These are phyloP conservation scores for Oscheius sp. DNA, from an alignment of 2,888 invertebrate genomes.

Conservation along the genomic window DNA sequence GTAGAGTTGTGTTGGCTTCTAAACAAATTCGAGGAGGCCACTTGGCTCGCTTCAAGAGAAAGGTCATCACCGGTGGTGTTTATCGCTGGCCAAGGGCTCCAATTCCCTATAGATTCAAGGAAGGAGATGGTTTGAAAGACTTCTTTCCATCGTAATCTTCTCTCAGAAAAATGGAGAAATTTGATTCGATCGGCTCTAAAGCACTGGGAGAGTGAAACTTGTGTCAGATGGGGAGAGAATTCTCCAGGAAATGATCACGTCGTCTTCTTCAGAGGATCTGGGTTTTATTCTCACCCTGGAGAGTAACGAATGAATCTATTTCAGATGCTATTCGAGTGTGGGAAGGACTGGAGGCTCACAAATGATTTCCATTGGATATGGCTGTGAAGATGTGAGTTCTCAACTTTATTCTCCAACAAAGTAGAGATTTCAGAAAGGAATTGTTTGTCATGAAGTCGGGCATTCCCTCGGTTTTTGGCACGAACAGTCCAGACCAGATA, in stretches of 20 bases:
- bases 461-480: conserved; percentile 68
- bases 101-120: conserved; percentile 64
- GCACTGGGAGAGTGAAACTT: conserved; percentile 67
- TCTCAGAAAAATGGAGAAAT: conserved; percentile 62
- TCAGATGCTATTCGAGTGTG: conserved; percentile 61
- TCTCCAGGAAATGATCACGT: conserved; percentile 62
- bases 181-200: conserved; percentile 56
- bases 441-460: conserved; percentile 66
- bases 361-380: conserved; percentile 67
- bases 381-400: conserved; percentile 64
- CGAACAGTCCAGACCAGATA: conserved; percentile 64
- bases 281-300: conserved; percentile 33
- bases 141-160: neutral
- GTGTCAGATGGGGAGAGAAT: conserved; percentile 65
- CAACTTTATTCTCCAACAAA: neutral
- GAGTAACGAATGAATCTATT: neutral
- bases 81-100: conserved; percentile 64
- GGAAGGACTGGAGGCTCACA: conserved; percentile 67
- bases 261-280: conserved; percentile 64
- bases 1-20: conserved; percentile 44
- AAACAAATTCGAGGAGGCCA: conserved; percentile 36
- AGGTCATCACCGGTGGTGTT: conserved; percentile 67
- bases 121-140: conserved; percentile 54
- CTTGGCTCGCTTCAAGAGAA: conserved; percentile 44
- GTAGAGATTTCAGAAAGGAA: conserved; percentile 55